Conservation (phyloP, 2,113 vertebrate genomes). For the Glareola pratincola region DNA sequence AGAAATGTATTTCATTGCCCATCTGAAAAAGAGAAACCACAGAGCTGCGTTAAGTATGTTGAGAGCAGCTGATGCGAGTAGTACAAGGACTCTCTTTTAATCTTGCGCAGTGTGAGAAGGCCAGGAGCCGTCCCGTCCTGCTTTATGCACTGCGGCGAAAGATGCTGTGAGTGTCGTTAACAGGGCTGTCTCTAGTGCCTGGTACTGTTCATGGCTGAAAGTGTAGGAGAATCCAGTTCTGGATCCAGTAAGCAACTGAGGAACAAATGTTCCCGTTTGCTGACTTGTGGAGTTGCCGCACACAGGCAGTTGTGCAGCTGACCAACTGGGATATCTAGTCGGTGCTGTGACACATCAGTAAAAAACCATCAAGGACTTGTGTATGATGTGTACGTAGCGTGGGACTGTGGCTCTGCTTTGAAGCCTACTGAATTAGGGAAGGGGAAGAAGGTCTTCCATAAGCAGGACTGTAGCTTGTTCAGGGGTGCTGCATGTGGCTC, state of each 20-base stretch:
- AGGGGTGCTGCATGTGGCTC: not conserved
- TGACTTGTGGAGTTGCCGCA: not conserved
- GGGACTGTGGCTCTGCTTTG: not conserved
- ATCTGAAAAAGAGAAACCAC: not conserved
- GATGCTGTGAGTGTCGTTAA: not conserved
- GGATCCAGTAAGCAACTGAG: not conserved
- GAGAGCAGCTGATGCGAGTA: not conserved
- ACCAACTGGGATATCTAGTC: not conserved
- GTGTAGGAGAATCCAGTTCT: not conserved
- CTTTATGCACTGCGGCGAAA: not conserved
- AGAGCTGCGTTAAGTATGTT: not conserved
- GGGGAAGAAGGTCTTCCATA: not conserved
- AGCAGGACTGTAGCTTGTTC: not conserved
- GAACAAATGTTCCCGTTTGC: not conserved
- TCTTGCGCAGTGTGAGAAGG: not conserved
- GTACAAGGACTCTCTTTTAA: not conserved
- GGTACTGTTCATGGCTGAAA: not conserved
- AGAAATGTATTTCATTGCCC: not conserved
- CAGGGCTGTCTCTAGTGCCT: not conserved
- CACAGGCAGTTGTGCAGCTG: not conserved
- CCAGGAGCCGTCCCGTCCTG: not conserved
- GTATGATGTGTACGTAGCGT: fast-evolving
- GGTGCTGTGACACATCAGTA: not conserved
- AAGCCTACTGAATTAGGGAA: not conserved
- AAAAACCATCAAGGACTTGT: not conserved